A percentile compares a stretch with the other conserved stretches of the same genome.
These are phyloP conservation scores for Chydorus sphaericus DNA, from an alignment of 2,888 invertebrate genomes.

Conservation along the genomic window DNA sequence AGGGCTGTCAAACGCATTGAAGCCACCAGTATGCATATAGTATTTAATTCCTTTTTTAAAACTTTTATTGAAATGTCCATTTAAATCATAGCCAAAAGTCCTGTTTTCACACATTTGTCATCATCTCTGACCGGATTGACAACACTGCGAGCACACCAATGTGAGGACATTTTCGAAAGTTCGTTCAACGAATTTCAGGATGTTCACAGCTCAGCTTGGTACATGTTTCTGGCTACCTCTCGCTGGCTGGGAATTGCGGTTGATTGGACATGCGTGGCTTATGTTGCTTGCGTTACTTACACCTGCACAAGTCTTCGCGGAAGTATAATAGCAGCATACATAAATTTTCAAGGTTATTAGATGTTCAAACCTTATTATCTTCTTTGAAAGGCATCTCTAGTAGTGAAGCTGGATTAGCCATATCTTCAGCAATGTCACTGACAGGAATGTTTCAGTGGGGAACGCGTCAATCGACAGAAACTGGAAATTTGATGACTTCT, in stretches of 20 bases:
- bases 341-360: too few species aligned
- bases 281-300: constrained; percentile 70
- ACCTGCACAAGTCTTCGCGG: constrained; percentile 58
- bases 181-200: constrained; percentile 28
- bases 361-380: background rate
- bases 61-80: background rate
- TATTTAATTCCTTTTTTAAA: background rate
- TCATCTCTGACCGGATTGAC: constrained; percentile 61
- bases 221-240: constrained; percentile 70
- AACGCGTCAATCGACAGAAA: constrained; percentile 79
- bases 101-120: constrained; percentile 54
- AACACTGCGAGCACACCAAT: constrained; percentile 40
- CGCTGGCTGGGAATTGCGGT: constrained; percentile 89
- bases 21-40: constrained; percentile 29
- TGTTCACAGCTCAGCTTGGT: constrained; percentile 78
- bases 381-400: constrained; percentile 19
- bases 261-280: constrained; percentile 73
- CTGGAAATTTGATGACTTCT: constrained; percentile 74
- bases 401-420: constrained; percentile 25
- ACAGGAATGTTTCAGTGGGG: constrained; percentile 55
- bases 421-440: constrained; percentile 26
- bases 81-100: constrained; percentile 32
- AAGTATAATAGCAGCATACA: constrained; percentile 26
- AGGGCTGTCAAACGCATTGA: constrained; percentile 35
- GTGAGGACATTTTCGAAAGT: constrained; percentile 27